phyloP scores from a whole-genome alignment of 2,797 vertebrate species.

The Lagorchestes hirsutus region DNA sequence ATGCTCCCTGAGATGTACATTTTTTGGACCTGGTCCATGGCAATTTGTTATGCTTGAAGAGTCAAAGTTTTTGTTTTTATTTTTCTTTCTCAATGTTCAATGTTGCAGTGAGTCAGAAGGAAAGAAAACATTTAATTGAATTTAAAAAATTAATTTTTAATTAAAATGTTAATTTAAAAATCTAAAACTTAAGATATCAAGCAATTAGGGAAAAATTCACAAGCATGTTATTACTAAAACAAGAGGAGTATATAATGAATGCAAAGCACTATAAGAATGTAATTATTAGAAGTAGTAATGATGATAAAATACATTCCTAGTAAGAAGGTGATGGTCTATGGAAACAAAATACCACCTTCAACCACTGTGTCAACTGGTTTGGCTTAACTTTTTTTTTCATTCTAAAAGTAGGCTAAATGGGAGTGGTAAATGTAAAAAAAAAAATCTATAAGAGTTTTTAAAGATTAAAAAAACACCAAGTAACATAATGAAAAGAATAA shows the following conservation, averaged over 20 bases:
- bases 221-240: neutral
- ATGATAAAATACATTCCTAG: neutral
- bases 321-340: neutral
- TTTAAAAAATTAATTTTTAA: neutral
- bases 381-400: neutral
- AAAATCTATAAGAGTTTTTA: conserved; percentile 31
- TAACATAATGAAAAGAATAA: conserved; percentile 11
- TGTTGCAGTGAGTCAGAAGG: neutral
- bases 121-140: neutral
- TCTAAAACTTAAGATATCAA: neutral
- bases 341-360: neutral
- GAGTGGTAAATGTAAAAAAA: neutral
- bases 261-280: neutral
- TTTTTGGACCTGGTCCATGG: neutral
- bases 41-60: neutral
- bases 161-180: neutral
- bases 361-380: neutral
- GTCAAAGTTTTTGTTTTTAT: neutral
- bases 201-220: neutral
- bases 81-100: neutral
- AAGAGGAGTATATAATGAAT: neutral
- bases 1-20: neutral
- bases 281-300: neutral
- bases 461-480: neutral
- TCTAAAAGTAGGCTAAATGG: neutral